Conservation (phyloP, 53 echinoderm and acorn worm genomes). For the Actinopyga echinites region DNA sequence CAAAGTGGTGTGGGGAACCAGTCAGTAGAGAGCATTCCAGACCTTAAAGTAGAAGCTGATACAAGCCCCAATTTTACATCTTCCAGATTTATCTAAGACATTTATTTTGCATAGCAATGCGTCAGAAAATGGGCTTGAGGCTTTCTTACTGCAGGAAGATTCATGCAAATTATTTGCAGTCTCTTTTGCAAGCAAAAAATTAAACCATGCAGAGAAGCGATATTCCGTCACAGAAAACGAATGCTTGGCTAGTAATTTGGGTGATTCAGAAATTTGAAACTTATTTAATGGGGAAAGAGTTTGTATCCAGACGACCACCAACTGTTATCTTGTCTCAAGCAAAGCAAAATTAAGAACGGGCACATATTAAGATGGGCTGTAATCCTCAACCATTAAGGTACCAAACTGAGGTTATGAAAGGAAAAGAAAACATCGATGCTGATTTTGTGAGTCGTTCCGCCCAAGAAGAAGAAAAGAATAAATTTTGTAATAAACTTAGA, state of each 20-base stretch:
- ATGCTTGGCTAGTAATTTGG: slow-evolving; percentile 24
- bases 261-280: slow-evolving; percentile 21
- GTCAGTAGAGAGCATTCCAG: slow-evolving; percentile 30
- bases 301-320: slow-evolving; percentile 27
- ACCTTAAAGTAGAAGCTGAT: slow-evolving; percentile 42
- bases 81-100: slow-evolving; percentile 3
- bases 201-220: background rate
- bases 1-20: slow-evolving; percentile 38
- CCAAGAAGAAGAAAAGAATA: no score
- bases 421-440: background rate
- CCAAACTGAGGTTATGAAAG: slow-evolving; percentile 3
- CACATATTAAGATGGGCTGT: slow-evolving; percentile 2
- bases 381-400: background rate
- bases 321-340: slow-evolving; percentile 8
- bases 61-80: slow-evolving; percentile 30
- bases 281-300: slow-evolving; percentile 11
- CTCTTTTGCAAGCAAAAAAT: slow-evolving; percentile 33
- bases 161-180: slow-evolving; percentile 32
- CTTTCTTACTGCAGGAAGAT: slow-evolving; percentile 44
- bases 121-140: slow-evolving; percentile 44
- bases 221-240: slow-evolving; percentile 29
- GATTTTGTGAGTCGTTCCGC: no score
- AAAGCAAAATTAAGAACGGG: background rate
- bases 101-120: slow-evolving; percentile 49
- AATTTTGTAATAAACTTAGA: no score